Conservation (phyloP, 2,888 invertebrate genomes). For the Subacronicta megacephala region DNA sequence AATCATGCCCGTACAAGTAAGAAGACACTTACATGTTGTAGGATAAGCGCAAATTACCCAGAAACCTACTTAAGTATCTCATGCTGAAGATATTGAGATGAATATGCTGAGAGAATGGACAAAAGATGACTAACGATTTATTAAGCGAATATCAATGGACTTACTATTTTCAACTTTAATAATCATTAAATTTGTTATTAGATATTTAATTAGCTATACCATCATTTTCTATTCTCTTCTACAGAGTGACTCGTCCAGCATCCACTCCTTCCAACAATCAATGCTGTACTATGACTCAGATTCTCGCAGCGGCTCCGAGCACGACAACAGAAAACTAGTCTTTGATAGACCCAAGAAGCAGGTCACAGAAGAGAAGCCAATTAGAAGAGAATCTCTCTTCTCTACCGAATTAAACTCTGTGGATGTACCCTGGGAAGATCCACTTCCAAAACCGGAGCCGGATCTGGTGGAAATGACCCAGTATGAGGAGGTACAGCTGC, state of each 20-base stretch:
- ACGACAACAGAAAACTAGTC: constrained; percentile 51
- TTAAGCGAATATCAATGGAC: too few relatives aligned
- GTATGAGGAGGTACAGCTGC: constrained; percentile 83
- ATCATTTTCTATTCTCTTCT: background rate
- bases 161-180: too few relatives aligned
- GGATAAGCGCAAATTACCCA: too few relatives aligned
- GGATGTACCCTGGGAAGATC: constrained; percentile 77
- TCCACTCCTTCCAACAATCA: constrained; percentile 71
- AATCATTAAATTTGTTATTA: too few relatives aligned
- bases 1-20: constrained; percentile 59
- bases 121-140: too few relatives aligned
- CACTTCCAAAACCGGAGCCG: constrained; percentile 52
- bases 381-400: constrained; percentile 72
- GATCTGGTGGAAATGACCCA: constrained; percentile 75
- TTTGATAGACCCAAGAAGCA: constrained; percentile 62
- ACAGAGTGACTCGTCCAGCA: constrained; percentile 82
- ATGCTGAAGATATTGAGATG: too few relatives aligned
- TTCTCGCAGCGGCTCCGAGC: constrained; percentile 71
- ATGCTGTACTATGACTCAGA: constrained; percentile 76
- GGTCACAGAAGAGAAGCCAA: constrained; percentile 60
- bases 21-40: constrained; percentile 5
- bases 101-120: too few relatives aligned
- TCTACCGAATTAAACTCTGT: constrained; percentile 74
- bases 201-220: too few relatives aligned
- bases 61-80: too few relatives aligned